Percentiles rank a stretch among this genome's conserved stretches.
phyloP scores from a whole-genome alignment of 2,113 vertebrate species.

The Microcebus ravelobensis region DNA sequence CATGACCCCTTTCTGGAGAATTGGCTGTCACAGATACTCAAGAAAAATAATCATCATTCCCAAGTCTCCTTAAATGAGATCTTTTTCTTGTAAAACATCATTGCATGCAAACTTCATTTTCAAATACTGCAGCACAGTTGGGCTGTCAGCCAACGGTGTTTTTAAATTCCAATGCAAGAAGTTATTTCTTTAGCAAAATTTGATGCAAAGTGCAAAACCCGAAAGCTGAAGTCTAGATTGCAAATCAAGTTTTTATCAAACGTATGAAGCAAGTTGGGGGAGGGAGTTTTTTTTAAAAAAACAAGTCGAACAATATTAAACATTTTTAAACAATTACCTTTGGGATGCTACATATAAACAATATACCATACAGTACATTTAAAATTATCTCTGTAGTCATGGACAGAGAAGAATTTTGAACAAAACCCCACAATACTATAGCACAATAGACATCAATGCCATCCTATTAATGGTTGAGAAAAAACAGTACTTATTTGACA shows the following conservation, averaged over 20 bases:
- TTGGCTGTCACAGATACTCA: background rate
- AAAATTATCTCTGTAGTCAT: constrained; percentile 13
- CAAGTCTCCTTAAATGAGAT: background rate
- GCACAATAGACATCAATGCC: background rate
- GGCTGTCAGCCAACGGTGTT: background rate
- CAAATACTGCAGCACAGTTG: background rate
- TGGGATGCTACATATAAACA: background rate
- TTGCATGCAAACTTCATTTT: background rate
- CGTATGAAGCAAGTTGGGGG: background rate
- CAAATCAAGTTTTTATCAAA: background rate
- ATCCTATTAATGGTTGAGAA: background rate
- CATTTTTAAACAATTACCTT: constrained; percentile 35
- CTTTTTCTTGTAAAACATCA: background rate
- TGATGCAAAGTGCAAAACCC: background rate
- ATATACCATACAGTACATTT: background rate
- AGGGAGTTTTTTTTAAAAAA: background rate
- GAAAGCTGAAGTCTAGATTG: background rate
- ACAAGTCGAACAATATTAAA: background rate
- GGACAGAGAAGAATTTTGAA: background rate
- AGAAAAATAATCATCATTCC: background rate
- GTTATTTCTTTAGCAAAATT: constrained; percentile 42
- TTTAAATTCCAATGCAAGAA: background rate
- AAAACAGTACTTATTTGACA: background rate
- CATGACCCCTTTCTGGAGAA: background rate
- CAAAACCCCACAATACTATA: background rate